A percentile compares a stretch with the other conserved stretches of the same genome.
These are phyloP conservation scores for Hydrolagus affinis DNA, from an alignment of 2,113 vertebrate genomes.

Conservation along the genomic window DNA sequence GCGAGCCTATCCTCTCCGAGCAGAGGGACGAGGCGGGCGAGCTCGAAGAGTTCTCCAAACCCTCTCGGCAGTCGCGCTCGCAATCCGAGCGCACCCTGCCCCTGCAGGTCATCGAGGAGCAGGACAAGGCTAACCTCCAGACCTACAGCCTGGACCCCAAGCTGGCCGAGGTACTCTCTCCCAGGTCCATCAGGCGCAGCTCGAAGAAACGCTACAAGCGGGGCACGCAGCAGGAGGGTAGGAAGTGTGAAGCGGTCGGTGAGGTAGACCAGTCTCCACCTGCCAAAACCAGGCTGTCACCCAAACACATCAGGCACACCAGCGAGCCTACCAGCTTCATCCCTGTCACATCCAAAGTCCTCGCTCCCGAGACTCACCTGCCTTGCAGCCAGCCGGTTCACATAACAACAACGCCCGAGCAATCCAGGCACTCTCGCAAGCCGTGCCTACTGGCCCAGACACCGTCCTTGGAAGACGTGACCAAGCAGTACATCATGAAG, in stretches of 20 bases:
- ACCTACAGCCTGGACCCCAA: constrained; percentile 69
- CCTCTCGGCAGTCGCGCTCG: constrained; percentile 46
- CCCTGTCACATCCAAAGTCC: constrained; percentile 52
- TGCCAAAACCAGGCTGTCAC: constrained; percentile 44
- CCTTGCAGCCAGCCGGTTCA: constrained; percentile 43
- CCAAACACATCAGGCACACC: constrained; percentile 75
- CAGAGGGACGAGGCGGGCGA: constrained; percentile 56
- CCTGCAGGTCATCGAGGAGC: constrained; percentile 38
- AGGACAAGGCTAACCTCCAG: constrained; percentile 34
- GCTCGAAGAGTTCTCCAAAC: constrained; percentile 42
- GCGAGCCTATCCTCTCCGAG: constrained; percentile 82
- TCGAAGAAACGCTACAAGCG: constrained; percentile 73
- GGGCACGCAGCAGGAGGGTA: constrained; percentile 57
- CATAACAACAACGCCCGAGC: constrained; percentile 39
- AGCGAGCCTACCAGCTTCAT: constrained; percentile 76
- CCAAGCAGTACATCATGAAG: constrained; percentile 72
- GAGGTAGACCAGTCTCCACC: constrained; percentile 43
- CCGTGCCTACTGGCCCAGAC: constrained; percentile 48
- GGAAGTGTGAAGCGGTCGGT: constrained; percentile 42
- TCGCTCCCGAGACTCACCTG: constrained; percentile 50
- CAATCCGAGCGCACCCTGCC: constrained; percentile 53
- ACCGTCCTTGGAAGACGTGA: constrained; percentile 75
- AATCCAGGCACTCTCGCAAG: constrained; percentile 43
- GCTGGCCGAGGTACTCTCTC: constrained; percentile 64
- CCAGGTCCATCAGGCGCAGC: constrained; percentile 63